Conservation (phyloP, 2,797 vertebrate genomes). For the Protosalanx chinensis region DNA sequence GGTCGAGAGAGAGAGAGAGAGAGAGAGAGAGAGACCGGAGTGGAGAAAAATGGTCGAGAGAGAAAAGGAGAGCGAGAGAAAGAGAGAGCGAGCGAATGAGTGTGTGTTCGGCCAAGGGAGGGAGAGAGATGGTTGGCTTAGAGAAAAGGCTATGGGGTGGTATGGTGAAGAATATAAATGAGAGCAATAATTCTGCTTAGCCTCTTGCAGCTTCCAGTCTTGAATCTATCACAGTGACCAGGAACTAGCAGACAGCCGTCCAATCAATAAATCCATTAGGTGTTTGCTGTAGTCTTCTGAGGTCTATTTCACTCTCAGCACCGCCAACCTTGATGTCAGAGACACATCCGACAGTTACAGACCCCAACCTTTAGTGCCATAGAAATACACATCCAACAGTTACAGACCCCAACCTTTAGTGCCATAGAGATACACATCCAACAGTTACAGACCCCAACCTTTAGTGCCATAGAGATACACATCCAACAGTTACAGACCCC, state of each 20-base stretch:
- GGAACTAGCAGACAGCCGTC: conserved; percentile 37
- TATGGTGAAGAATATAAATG: conserved; percentile 57
- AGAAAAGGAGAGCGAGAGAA: not conserved
- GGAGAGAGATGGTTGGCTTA: conserved; percentile 10
- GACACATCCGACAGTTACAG: conserved; percentile 12
- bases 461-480: conserved; percentile 10
- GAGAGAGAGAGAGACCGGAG: not conserved
- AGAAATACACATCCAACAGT: conserved; percentile 13
- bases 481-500: conserved; percentile 10
- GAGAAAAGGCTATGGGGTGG: conserved; percentile 28
- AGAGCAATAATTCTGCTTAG: conserved; percentile 43
- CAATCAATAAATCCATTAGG: conserved; percentile 70
- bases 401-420: conserved; percentile 7
- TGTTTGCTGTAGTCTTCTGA: conserved; percentile 53
- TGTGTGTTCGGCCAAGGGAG: not conserved
- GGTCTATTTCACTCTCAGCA: conserved; percentile 41
- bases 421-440: conserved; percentile 16
- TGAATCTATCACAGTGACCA: conserved; percentile 50
- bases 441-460: conserved; percentile 11
- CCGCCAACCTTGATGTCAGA: conserved; percentile 16
- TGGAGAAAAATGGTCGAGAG: conserved; percentile 15
- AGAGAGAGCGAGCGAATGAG: not conserved
- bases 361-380: conserved; percentile 10
- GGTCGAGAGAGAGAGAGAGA: not conserved
- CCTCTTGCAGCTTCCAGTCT: conserved; percentile 32